A percentile compares a stretch with the other conserved stretches of the same genome.
Evolutionary conservation across 2,797 vertebrate species (phyloP).

Genomic region (Vireo griseus): DNA sequence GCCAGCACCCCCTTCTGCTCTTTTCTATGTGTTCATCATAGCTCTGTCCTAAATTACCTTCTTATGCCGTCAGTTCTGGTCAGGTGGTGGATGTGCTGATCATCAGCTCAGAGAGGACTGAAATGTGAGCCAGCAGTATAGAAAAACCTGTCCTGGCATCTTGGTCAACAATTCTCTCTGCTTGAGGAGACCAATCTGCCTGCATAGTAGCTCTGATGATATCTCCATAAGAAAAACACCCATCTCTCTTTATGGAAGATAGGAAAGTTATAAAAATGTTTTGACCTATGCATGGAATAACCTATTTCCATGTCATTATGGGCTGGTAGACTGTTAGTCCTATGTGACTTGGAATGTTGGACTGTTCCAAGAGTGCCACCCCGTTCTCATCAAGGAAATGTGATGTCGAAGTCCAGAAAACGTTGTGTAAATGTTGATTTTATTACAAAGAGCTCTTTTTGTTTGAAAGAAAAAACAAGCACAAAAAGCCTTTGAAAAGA

Average conservation of each 20-base stretch:
- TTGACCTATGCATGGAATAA: background rate
- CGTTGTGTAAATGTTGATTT: background rate
- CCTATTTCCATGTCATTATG: background rate
- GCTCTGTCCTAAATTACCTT: background rate
- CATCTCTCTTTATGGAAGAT: background rate
- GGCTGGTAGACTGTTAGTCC: background rate
- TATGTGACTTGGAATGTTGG: background rate
- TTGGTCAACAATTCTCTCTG: background rate
- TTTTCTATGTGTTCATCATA: accelerated
- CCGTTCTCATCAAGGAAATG: background rate
- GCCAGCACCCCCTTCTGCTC: background rate
- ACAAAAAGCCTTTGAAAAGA: background rate
- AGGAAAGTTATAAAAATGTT: background rate
- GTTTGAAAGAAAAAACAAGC: background rate
- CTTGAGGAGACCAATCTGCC: background rate
- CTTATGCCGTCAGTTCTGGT: background rate
- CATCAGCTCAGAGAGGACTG: background rate
- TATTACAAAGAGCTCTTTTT: background rate
- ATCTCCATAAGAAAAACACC: background rate
- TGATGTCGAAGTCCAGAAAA: background rate
- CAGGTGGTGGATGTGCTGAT: background rate
- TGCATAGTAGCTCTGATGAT: background rate
- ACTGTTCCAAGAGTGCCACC: accelerated
- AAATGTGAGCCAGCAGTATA: background rate
- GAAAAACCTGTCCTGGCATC: background rate